A percentile compares a stretch with the other conserved stretches of the same genome.
Evolutionary conservation across 1,140 invertebrate species (phyloP).

Genomic region (Euschistus heros): DNA sequence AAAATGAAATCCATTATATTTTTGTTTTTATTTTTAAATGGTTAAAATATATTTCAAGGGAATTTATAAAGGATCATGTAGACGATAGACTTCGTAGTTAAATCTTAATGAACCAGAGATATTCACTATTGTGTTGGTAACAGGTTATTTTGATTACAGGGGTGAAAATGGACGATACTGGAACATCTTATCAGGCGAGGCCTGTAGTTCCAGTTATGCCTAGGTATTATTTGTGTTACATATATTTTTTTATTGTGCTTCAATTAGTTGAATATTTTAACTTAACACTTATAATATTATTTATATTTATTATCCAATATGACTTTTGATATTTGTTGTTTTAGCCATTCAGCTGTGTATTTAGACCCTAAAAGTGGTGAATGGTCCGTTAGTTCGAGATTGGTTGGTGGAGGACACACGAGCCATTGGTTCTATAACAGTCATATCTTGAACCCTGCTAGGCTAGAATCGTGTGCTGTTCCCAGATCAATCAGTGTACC

Average conservation of each 20-base stretch:
- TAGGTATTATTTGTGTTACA: slow-evolving; percentile 23
- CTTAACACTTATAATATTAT: neutral
- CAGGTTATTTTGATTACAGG: slow-evolving; percentile 24
- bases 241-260: neutral
- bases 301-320: neutral
- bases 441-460: slow-evolving; percentile 26
- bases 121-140: too few relatives aligned
- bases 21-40: too few relatives aligned
- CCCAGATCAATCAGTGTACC: slow-evolving; percentile 29
- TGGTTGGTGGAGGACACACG: slow-evolving; percentile 23
- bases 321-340: slow-evolving; percentile 8
- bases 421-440: slow-evolving; percentile 36
- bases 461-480: slow-evolving; percentile 22
- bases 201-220: slow-evolving; percentile 28
- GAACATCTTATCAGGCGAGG: slow-evolving; percentile 21
- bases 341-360: slow-evolving; percentile 34
- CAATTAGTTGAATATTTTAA: neutral
- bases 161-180: slow-evolving; percentile 26
- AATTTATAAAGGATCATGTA: too few relatives aligned
- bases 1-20: too few relatives aligned
- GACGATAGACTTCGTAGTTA: too few relatives aligned
- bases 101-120: too few relatives aligned
- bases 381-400: slow-evolving; percentile 30
- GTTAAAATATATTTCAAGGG: too few relatives aligned
- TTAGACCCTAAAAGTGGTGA: slow-evolving; percentile 33